Percentiles rank a stretch among this genome's conserved stretches.
Conservation (phyloP, 1,140 invertebrate genomes). For the Aphidius gifuensis region DNA sequence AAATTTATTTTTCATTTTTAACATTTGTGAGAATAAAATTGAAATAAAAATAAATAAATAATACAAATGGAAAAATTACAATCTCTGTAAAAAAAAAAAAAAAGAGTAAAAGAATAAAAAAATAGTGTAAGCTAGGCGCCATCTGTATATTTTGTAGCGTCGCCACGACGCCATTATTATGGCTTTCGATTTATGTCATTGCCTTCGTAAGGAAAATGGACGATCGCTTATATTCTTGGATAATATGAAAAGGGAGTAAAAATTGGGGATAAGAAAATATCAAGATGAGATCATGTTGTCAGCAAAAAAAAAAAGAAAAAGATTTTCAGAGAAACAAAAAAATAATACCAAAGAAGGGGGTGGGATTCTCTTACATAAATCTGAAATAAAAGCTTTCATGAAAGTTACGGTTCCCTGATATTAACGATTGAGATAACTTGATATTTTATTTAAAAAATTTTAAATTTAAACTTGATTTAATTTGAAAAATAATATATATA, state of each 20-base stretch:
- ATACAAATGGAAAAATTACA: slow-evolving; percentile 16
- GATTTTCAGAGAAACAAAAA: too few relatives aligned
- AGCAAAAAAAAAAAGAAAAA: too few relatives aligned
- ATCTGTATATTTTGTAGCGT: slow-evolving; percentile 24
- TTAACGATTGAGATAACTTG: slow-evolving; percentile 9
- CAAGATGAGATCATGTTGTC: too few relatives aligned
- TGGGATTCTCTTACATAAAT: too few relatives aligned
- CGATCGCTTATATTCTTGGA: slow-evolving; percentile 38
- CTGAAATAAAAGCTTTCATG: slow-evolving; percentile 16
- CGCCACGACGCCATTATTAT: slow-evolving; percentile 33
- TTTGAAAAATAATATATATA: too few relatives aligned
- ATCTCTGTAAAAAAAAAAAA: background rate
- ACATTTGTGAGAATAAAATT: too few relatives aligned
- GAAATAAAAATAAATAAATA: slow-evolving; percentile 16
- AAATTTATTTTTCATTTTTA: too few relatives aligned
- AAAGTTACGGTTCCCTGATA: slow-evolving; percentile 28
- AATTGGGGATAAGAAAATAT: slow-evolving; percentile 12
- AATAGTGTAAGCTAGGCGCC: slow-evolving; percentile 28
- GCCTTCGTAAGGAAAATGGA: slow-evolving; percentile 30
- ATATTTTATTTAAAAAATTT: slow-evolving; percentile 24
- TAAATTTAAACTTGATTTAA: background rate
- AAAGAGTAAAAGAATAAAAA: slow-evolving; percentile 26
- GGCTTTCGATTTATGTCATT: slow-evolving; percentile 44
- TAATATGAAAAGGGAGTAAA: slow-evolving; percentile 15
- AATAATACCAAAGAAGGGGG: too few relatives aligned